phyloP scores from a whole-genome alignment of 2,113 vertebrate species.

The Mystacornis crossleyi region DNA sequence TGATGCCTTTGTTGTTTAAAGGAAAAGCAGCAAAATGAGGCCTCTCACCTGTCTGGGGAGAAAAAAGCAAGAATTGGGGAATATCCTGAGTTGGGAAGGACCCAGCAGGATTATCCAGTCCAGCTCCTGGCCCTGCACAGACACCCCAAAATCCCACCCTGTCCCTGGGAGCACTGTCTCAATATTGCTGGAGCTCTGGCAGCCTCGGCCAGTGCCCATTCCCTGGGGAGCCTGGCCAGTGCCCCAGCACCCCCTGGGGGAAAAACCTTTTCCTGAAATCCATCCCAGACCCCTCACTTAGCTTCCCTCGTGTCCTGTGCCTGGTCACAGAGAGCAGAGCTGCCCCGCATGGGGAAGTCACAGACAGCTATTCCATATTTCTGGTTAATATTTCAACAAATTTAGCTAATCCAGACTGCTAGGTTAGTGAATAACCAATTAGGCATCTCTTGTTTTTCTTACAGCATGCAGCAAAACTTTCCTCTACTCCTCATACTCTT shows the following conservation, averaged over 20 bases:
- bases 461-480: not conserved
- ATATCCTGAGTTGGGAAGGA: not conserved
- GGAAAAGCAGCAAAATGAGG: not conserved
- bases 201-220: not conserved
- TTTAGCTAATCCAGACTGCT: not conserved
- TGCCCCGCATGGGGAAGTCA: not conserved
- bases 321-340: not conserved
- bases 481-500: not conserved
- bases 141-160: not conserved
- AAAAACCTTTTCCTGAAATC: not conserved
- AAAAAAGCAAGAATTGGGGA: not conserved
- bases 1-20: not conserved
- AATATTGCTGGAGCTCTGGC: not conserved
- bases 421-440: not conserved
- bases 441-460: not conserved
- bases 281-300: not conserved
- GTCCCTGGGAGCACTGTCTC: accelerated
- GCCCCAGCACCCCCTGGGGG: not conserved
- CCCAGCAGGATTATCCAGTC: not conserved
- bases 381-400: not conserved
- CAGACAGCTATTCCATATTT: not conserved
- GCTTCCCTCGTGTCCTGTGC: not conserved
- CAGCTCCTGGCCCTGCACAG: not conserved
- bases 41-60: not conserved
- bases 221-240: no score